phyloP scores from a whole-genome alignment of 2,888 invertebrate genomes.

The Drosophila picticornis region DNA sequence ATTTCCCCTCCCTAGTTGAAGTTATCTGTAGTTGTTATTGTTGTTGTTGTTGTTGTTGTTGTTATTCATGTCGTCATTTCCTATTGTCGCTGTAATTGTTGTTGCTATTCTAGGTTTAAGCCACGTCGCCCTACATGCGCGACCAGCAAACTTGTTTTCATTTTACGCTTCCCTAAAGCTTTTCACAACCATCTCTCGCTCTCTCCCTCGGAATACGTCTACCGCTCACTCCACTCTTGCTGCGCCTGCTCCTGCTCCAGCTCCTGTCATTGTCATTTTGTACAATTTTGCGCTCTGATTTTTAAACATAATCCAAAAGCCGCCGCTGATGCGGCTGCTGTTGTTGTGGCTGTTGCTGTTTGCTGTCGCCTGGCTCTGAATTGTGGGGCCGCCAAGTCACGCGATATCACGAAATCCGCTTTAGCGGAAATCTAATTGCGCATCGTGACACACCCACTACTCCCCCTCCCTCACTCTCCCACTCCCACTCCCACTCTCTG shows the following conservation, averaged over 20 bases:
- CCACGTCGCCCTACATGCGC: slow-evolving; percentile 72
- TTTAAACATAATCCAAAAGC: slow-evolving; percentile 78
- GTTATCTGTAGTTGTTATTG: slow-evolving; percentile 33
- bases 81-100: slow-evolving; percentile 79
- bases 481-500: neutral
- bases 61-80: slow-evolving; percentile 81
- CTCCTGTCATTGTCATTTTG: slow-evolving; percentile 72
- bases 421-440: slow-evolving; percentile 81
- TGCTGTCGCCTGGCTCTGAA: slow-evolving; percentile 48
- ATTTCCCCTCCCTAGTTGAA: slow-evolving; percentile 41
- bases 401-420: slow-evolving; percentile 81
- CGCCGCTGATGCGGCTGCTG: slow-evolving; percentile 26
- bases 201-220: slow-evolving; percentile 2
- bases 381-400: slow-evolving; percentile 72
- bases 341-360: slow-evolving; percentile 3
- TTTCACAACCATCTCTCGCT: slow-evolving; percentile 55
- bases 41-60: slow-evolving; percentile 53
- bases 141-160: slow-evolving; percentile 80
- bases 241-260: slow-evolving; percentile 16
- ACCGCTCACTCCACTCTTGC: neutral
- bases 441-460: slow-evolving; percentile 58
- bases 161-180: slow-evolving; percentile 78
- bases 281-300: slow-evolving; percentile 81
- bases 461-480: neutral
- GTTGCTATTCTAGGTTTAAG: slow-evolving; percentile 78